Conservation (phyloP, 2,888 invertebrate species). For the Euphydryas editha region DNA sequence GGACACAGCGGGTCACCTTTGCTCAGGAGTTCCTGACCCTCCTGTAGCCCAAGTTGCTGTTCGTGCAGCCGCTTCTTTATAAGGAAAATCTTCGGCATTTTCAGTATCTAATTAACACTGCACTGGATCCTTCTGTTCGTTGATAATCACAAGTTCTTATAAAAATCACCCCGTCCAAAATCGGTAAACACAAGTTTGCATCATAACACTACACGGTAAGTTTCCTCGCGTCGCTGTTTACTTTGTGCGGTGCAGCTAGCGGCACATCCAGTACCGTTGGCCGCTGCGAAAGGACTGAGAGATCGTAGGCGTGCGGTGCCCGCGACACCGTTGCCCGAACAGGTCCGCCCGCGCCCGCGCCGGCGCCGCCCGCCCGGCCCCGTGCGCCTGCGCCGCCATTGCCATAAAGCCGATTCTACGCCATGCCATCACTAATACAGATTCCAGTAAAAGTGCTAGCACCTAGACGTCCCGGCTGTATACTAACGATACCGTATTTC, state of each 20-base stretch:
- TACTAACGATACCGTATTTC: constrained; percentile 51
- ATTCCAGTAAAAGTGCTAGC: constrained; percentile 80
- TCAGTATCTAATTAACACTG: constrained; percentile 68
- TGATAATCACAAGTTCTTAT: constrained; percentile 71
- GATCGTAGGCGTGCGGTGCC: constrained; percentile 73
- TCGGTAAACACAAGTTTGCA: constrained; percentile 68
- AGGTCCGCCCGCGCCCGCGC: constrained; percentile 79
- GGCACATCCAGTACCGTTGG: constrained; percentile 82
- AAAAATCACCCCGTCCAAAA: constrained; percentile 60
- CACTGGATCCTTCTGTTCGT: constrained; percentile 75
- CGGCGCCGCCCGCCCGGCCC: constrained; percentile 66
- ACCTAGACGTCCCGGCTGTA: constrained; percentile 55
- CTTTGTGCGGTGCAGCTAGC: constrained; percentile 73
- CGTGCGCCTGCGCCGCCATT: constrained; percentile 61
- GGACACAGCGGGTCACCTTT: constrained; percentile 86
- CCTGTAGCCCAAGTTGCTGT: constrained; percentile 93
- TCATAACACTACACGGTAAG: constrained; percentile 79
- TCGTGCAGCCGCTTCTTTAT: constrained; percentile 95
- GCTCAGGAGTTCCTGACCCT: constrained; percentile 90
- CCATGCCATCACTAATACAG: constrained; percentile 55
- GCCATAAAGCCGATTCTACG: constrained; percentile 52
- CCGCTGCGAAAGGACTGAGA: constrained; percentile 81
- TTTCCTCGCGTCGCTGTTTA: constrained; percentile 76
- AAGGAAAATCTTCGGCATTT: constrained; percentile 96
- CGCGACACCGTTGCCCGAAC: constrained; percentile 80